Conservation (phyloP, 2,888 invertebrate species). For the Drosophila merina region DNA sequence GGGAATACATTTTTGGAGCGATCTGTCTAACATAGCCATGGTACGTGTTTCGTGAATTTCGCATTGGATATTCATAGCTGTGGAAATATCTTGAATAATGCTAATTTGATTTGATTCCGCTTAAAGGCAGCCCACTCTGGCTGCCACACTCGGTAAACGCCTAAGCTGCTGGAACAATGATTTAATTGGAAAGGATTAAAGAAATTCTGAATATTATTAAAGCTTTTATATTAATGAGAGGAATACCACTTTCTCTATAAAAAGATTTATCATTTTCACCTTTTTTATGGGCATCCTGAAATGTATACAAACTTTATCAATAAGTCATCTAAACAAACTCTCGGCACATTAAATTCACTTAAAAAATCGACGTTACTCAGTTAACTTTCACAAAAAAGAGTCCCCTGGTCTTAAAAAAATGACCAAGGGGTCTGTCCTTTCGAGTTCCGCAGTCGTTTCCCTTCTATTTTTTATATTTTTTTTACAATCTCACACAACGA, state of each 20-base stretch:
- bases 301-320: slow-evolving; percentile 56
- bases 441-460: slow-evolving; percentile 26
- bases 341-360: slow-evolving; percentile 67
- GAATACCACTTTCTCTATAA: too few relatives aligned
- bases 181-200: neutral
- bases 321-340: slow-evolving; percentile 58
- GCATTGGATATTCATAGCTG: slow-evolving; percentile 67
- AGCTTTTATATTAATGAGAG: neutral
- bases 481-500: slow-evolving; percentile 72
- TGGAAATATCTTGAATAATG: slow-evolving; percentile 65
- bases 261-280: too few relatives aligned
- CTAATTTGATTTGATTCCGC: slow-evolving; percentile 56
- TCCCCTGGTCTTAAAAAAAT: slow-evolving; percentile 28
- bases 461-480: slow-evolving; percentile 41
- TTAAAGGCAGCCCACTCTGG: slow-evolving; percentile 3
- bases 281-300: slow-evolving; percentile 13
- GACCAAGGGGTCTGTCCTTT: slow-evolving; percentile 13
- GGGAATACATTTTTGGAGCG: slow-evolving; percentile 45
- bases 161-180: neutral
- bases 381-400: slow-evolving; percentile 16
- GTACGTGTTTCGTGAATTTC: slow-evolving; percentile 29
- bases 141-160: neutral
- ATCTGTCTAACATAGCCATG: slow-evolving; percentile 34
- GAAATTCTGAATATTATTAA: neutral
- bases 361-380: slow-evolving; percentile 51